These are phyloP conservation scores for Muntiacus muntjak DNA, from an alignment of 2,113 vertebrate species.

Conservation along the genomic window DNA sequence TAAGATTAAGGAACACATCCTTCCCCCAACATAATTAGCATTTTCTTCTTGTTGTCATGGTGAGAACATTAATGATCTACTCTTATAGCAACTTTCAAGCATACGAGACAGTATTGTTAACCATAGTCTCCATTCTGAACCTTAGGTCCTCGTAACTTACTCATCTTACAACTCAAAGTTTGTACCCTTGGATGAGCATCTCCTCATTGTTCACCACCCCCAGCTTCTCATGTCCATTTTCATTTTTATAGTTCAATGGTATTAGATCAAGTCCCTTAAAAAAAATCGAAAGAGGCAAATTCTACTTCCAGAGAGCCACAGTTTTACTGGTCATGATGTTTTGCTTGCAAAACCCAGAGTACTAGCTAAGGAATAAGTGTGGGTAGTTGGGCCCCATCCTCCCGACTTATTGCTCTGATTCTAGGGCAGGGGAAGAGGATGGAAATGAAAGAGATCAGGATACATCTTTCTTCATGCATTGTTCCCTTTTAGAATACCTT, in stretches of 20 bases:
- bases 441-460: background rate
- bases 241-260: background rate
- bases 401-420: background rate
- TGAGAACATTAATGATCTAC: background rate
- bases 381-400: background rate
- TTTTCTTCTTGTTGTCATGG: background rate
- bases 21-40: background rate
- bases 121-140: background rate
- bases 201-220: background rate
- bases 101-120: background rate
- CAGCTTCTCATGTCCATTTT: background rate
- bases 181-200: background rate
- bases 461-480: background rate
- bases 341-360: background rate
- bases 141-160: background rate
- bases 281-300: background rate
- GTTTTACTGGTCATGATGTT: background rate
- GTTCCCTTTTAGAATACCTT: background rate
- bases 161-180: background rate
- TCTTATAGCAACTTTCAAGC: background rate
- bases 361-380: background rate
- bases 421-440: background rate
- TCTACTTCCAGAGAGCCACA: background rate
- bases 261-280: background rate
- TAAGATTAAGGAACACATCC: background rate